Evolutionary conservation across 1,140 invertebrate species (phyloP), one percentile per base, ranked within the genome.

Genomic region (Solenopsis fugax): DNA sequence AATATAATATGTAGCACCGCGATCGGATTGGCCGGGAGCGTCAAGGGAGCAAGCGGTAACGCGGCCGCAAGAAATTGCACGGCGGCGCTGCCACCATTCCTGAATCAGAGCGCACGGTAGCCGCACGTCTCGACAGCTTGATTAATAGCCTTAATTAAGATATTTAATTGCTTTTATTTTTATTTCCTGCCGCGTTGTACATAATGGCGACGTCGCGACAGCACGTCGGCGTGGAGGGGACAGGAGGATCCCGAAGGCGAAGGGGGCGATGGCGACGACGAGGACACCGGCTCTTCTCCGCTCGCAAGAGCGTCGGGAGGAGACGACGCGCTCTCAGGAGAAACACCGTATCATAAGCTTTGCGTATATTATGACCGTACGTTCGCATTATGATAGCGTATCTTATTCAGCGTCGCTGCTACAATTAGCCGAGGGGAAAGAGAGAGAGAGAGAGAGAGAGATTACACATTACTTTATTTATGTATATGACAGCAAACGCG

Each of bases 121-220:
- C 89, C 81, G 89, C 87, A 88, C 92, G 85, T 92, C 92, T 90
- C 93, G 93, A 94, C 93, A 93, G 92, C 93, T 94, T 94, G 93
- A 95, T 94, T 95, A 95, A 95, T 95, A 94, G 94, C 93, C 93
- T 95, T 94, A 95, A 95, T 95, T 95, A 95, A 95, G 94, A 95
- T 93, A 93, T 95, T 95, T 95, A 95, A 95, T 95, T 94, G 93
- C 91, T 94, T 94, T 95, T 94, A 94, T 94, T 95, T 95, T 95
- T 95, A 94, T 94, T 93, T 92, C 73, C 64, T 78, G 76, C 72
- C 84, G 86, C 45, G 41, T 69, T 69, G 64, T 81, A 78, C 89
- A 90, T 91, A 93, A 93, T 90, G 90, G 89, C 88, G 88, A 89
- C 77, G 90, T 90, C 91, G 91, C 90, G 88, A 87, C 89, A 88